These are phyloP conservation scores for Caenorhabditis drosophilae DNA, from an alignment of 2,888 invertebrate species.

Conservation along the genomic window DNA sequence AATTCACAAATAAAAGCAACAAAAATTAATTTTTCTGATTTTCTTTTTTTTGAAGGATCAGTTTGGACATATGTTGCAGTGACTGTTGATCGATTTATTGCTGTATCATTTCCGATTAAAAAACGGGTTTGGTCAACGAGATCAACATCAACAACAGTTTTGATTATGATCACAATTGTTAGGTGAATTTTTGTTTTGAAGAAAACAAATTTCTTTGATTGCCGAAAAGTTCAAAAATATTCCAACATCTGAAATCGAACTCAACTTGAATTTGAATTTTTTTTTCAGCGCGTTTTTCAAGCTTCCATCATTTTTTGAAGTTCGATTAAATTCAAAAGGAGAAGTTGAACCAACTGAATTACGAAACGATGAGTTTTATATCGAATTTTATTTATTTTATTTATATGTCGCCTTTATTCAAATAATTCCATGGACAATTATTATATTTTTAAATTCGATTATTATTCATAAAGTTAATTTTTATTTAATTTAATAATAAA, in stretches of 20 bases:
- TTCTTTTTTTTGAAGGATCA: conserved; percentile 34
- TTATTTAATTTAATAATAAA: not conserved
- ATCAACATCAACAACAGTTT: conserved; percentile 33
- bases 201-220: no score
- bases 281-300: conserved; percentile 59
- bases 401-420: conserved; percentile 59
- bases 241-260: not conserved
- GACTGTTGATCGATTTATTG: conserved; percentile 65
- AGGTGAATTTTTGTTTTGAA: conserved; percentile 17
- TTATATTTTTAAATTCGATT: conserved; percentile 60
- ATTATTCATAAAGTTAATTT: conserved; percentile 48
- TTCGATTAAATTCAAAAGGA: conserved; percentile 47
- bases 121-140: conserved; percentile 61
- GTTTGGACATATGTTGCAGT: conserved; percentile 68
- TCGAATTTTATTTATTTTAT: conserved; percentile 53
- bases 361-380: conserved; percentile 53
- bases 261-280: not conserved
- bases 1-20: not conserved
- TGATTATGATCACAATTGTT: conserved; percentile 54
- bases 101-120: conserved; percentile 60
- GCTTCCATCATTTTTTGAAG: conserved; percentile 61
- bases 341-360: conserved; percentile 51
- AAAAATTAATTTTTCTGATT: not conserved
- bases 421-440: conserved; percentile 62
- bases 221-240: not conserved